Evolutionary conservation across 2,113 vertebrate genomes (phyloP), one percentile per base, ranked within the genome.

Genomic region (Paratilapia polleni): DNA sequence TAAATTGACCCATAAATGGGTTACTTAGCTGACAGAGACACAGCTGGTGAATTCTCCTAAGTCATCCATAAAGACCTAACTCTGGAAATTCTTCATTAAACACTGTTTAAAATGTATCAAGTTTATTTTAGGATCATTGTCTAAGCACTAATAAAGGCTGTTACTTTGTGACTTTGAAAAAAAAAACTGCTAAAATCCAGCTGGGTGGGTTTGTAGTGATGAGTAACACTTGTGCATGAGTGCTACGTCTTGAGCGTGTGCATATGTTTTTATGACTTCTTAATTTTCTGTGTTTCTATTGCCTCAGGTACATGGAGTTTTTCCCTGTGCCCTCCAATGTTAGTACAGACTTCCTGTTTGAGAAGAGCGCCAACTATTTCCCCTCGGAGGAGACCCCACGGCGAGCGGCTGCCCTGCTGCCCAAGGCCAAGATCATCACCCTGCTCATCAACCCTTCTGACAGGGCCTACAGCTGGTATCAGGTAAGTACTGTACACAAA

Each of bases 331-430:
- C 98, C 61, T 98, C 98, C 56, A 99, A 99, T 63, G 91, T 97
- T 88, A 98, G 96, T 81, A 97, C 97, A 1, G 97, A 99, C 93
- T 97, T 99, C 91, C 96, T 99, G 79, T 99, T 99, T 95, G 98
- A 99, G 94, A 99, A 99, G 92, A 99, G 98, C 64, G 97, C 98
- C 73, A 98, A 97, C 94, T 99, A 99, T 92, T 99, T 99, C 92
- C 97, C 98, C 41, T 99, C 98, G 12, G 98, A 99, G 93, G 98
- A 98, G 66, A 97, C 97, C 24, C 97, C 98, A 17, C 97, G 90
- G 70, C 95, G 98, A 91, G 97, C 96, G 3, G 96, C 97, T 68
- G 97, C 97, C 77, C 96, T 99, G 78, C 94, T 99, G 60, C 98
- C 98, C 75, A 98, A 98, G 92, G 97, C 97, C 91, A 99, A 99